Base-by-base conservation (phyloP, 2,797 vertebrate species). In the Sebastes nivosus region DNA sequence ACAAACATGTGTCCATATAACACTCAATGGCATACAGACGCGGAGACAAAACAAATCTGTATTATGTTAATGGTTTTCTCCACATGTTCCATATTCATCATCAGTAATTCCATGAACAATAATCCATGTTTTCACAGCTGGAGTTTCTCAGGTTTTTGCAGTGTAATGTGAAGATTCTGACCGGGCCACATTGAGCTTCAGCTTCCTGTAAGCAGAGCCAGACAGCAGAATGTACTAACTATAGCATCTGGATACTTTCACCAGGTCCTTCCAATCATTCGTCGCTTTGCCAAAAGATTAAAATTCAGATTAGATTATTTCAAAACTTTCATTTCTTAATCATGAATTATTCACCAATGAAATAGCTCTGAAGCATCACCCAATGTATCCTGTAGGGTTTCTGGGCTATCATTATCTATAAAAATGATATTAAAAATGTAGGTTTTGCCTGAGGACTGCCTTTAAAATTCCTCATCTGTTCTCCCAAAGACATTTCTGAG, bases 351-450 rank as follows among this genome's bases (percentile, higher is more conserved):
- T 96, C 91, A 95, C 90, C 77, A 71, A 67, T 82, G 67, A 86
- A 95, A 93, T 90, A 75, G 88, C 88, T 93, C 75, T 66, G 80
- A 88, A 94, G 91, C 91, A 82, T 75, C 80, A 66, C 79, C 79
- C 72, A 87, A 93, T 88, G 81, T 89, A 75, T 94, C 88, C 88
- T 88, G 83, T 84, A 90, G 88, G 87, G 89, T 83, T 89, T 89
- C 72, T 77, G 79, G 82, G 87, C 89, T 81, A 89, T 94, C 89
- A 91, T 94, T 92, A 94, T 93, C 93, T 93, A 93, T 90, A 93
- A 93, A 95, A 94, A 95, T 88, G 72, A 84, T 83, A 95, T 95
- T 93, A 95, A 95, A 94, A 94, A 95, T 95, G 88, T 86, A 95
- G 83, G 27, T 79, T 77, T 92, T 55, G 93, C 94, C 93, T 18